phyloP scores from a whole-genome alignment of 2,888 invertebrate species.

The Charanyca ferruginea region DNA sequence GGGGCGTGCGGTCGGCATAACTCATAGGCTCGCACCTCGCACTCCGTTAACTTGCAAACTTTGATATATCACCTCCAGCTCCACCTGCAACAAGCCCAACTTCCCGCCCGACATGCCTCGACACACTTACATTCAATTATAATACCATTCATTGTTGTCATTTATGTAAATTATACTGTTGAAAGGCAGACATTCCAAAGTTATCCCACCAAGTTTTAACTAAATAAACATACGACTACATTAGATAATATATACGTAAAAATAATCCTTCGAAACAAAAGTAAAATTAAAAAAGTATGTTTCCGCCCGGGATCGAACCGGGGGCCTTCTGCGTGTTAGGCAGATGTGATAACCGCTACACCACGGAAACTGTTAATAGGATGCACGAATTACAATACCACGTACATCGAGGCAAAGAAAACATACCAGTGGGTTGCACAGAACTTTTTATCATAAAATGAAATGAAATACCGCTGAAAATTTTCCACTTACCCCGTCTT shows the following conservation, averaged over 20 bases:
- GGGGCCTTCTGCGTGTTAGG: conserved; percentile 98
- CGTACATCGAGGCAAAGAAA: not conserved
- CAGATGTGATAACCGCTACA: conserved; percentile 96
- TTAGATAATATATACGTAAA: too few relatives aligned
- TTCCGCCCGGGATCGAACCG: conserved; percentile 97
- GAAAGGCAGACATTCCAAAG: not conserved
- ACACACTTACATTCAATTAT: conserved; percentile 46
- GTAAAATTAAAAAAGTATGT: conserved; percentile 87
- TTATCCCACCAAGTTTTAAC: not conserved
- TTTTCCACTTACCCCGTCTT: too few relatives aligned
- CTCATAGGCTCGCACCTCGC: conserved; percentile 86
- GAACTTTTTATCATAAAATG: not conserved
- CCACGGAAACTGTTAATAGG: conserved; percentile 92
- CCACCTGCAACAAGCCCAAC: conserved; percentile 78
- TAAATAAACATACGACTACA: too few relatives aligned
- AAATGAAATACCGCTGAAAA: too few relatives aligned
- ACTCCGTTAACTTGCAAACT: conserved; percentile 87
- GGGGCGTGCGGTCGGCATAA: conserved; percentile 86
- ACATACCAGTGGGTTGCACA: too few relatives aligned
- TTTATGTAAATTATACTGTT: conserved; percentile 2
- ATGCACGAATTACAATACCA: rapidly evolving
- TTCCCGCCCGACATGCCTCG: conserved; percentile 19
- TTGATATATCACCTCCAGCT: conserved; percentile 84
- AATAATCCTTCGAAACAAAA: not conserved
- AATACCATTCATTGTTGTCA: conserved; percentile 37